phyloP scores from a whole-genome alignment of 2,797 vertebrate genomes.

The Enteromius afrohamiltoni region DNA sequence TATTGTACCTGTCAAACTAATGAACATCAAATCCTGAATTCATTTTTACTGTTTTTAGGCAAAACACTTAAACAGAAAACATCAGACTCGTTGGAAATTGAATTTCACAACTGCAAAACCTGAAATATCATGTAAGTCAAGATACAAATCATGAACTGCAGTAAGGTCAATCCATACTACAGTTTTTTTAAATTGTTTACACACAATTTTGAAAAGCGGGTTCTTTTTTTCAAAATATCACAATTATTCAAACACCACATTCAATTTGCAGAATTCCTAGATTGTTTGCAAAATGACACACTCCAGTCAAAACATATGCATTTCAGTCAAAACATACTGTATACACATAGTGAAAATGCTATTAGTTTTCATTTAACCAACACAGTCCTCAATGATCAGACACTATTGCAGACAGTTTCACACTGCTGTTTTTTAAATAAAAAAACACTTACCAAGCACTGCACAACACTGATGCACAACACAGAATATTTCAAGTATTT shows the following conservation, averaged over 20 bases:
- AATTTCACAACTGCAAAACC: background rate
- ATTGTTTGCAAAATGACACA: background rate
- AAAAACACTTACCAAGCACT: slow-evolving; percentile 14
- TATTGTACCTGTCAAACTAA: slow-evolving; percentile 21
- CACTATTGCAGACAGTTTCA: background rate
- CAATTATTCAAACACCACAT: background rate
- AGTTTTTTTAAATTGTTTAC: too few relatives aligned
- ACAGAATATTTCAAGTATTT: background rate
- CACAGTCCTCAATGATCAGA: background rate
- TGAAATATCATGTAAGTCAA: background rate
- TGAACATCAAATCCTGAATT: slow-evolving; percentile 24
- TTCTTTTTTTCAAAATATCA: background rate
- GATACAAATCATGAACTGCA: background rate
- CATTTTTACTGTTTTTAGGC: background rate
- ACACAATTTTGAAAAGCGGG: too few relatives aligned
- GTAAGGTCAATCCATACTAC: background rate
- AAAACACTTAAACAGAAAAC: background rate
- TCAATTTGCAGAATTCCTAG: background rate
- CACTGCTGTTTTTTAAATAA: too few relatives aligned
- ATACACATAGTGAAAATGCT: background rate
- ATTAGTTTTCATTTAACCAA: background rate
- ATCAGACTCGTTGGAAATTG: background rate
- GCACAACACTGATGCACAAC: background rate
- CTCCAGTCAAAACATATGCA: too few relatives aligned
- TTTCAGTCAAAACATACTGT: too few relatives aligned